phyloP scores from a whole-genome alignment of 2,113 vertebrate genomes.

The Leucoraja erinaceus region DNA sequence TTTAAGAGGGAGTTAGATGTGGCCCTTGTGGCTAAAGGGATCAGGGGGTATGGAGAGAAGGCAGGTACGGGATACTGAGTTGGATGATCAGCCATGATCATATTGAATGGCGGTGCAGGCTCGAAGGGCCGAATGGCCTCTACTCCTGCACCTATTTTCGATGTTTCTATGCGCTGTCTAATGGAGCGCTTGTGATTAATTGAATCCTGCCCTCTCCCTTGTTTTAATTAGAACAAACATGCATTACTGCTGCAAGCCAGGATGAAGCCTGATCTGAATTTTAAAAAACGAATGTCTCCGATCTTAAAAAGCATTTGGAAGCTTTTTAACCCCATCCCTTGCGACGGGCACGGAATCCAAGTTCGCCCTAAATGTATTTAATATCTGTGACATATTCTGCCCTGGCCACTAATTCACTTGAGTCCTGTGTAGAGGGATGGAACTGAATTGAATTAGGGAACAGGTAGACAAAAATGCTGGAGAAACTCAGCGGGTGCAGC shows the following conservation, averaged over 20 bases:
- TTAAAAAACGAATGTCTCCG: too few species aligned
- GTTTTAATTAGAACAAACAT: constrained; percentile 11
- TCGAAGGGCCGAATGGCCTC: too few species aligned
- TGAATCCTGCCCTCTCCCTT: not conserved
- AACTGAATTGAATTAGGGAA: too few species aligned
- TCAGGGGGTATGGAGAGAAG: too few species aligned
- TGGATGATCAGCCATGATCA: too few species aligned
- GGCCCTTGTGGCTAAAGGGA: too few species aligned
- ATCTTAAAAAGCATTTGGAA: not conserved
- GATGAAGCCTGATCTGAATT: not conserved
- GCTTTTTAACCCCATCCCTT: not conserved
- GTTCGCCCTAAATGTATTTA: constrained; percentile 6
- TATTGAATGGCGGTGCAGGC: too few species aligned
- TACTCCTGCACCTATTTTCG: too few species aligned
- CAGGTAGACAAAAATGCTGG: too few species aligned
- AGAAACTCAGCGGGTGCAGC: too few species aligned
- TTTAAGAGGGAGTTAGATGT: too few species aligned
- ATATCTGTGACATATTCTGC: not conserved
- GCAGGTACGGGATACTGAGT: too few species aligned
- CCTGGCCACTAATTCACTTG: not conserved
- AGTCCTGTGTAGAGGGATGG: not conserved
- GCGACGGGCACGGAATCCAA: not conserved
- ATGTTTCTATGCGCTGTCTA: not conserved
- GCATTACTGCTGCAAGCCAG: not conserved
- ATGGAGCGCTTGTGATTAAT: not conserved